Evolutionary conservation across 2,888 invertebrate genomes (phyloP), one percentile per base, ranked within the genome.

Genomic region (Axea sp.): DNA sequence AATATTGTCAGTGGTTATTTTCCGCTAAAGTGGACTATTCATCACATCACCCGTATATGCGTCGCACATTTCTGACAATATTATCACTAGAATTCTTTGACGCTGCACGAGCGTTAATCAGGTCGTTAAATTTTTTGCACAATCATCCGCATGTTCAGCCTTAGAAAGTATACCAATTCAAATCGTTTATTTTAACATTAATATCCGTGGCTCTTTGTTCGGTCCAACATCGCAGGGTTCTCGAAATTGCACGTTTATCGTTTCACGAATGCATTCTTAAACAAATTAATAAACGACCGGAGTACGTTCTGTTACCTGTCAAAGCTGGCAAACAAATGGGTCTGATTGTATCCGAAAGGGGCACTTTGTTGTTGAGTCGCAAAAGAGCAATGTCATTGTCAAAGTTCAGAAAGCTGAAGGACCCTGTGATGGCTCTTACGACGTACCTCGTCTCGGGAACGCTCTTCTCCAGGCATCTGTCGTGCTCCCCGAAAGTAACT

Each of bases 351-450:
- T 93, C 93, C 1, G 93, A 93, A 68, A 96, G 91, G 0, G 93
- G 93, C 26, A 96, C 94, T 35, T 92, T 90, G 81, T 95, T 94
- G 84, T 95, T 95, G 0, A 96, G 90, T 22, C 95, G 89, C 62
- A 96, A 87, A 53, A 96, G 86, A 0, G 96, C 95, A 75, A 96
- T 94, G 84, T 96, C 96, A 85, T 96, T 94, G 88, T 96, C 94
- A 82, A 96, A 96, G 88, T 95, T 96, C 45, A 93, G 90, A 82
- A 95, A 92, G 80, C 93, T 95, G 88, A 96, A 96, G 80, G 94
- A 93, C 77, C 95, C 94, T 4, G 93, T 91, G 55, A 93, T 91
- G 39, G 94, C 93, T 47, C 95, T 89, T 17, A 95, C 87, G 33
- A 95, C 95, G 60, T 80, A 82, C 77, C 95, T 90, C 0, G 94